Base-by-base conservation (phyloP, 2,113 vertebrate species). In the Microtus richardsoni region DNA sequence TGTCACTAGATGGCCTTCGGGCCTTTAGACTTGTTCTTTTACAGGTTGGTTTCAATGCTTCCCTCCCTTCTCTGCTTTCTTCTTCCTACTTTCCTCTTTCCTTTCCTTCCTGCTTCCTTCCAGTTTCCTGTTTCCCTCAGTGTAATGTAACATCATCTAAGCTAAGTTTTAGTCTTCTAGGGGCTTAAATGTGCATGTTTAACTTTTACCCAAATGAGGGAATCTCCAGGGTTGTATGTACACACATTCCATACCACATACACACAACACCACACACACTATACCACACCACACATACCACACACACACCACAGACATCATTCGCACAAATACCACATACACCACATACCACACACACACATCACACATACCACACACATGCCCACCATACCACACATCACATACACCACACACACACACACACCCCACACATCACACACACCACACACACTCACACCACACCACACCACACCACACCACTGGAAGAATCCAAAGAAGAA, bases 281-380 rank as follows among this genome's bases (percentile, higher is more conserved):
- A 13, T 12, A 30, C 28, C 64, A 30, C 11, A 68, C 30, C 36
- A 16, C 9, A 44, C 1, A 0, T 11, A 1, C 19, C 21, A 49
- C 39, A 44, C 41, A 58, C 7, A 82, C 16, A 11, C 4, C 28
- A 36, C 9, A 30, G 14, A 39, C 39, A 30, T 22, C 3, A 28
- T 19, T 19, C 3, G 1, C 54, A 58, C 11, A 78, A 11, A 77
- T 3, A 16, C 44, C 28, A 44, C 73, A 74, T 17, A 54, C 17
- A 58, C 12, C 28, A n/a, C 19, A 17, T 36, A 58, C 16, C 41
- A 52, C 8, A 13, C 24, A 30, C 14, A 52, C 30, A 21, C 47
- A 17, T 5, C 33, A 44, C 30, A 5, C 1, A 80, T 2, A 22
- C 19, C 8, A 22, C 26, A 52, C 49, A 52, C 49, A 52, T 13